Evolutionary conservation across 2,113 vertebrate genomes (phyloP).

Genomic region (Naja naja): DNA sequence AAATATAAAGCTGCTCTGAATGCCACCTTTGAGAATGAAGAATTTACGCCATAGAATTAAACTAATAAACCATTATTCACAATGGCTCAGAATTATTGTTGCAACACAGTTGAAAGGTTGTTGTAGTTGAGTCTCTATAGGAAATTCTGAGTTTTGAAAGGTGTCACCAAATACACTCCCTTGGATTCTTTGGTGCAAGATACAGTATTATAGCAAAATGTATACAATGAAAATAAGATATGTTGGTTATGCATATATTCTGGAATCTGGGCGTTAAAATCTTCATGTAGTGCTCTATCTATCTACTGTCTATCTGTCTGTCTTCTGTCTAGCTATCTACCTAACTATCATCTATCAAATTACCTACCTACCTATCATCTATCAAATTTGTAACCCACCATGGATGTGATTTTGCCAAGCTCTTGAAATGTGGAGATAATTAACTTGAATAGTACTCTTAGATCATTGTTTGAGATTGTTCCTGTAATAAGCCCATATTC

Average conservation of each 20-base stretch:
- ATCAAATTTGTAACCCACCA: not conserved
- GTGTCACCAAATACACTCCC: not conserved
- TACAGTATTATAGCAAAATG: not conserved
- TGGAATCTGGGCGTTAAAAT: not conserved
- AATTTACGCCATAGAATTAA: not conserved
- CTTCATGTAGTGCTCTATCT: not conserved
- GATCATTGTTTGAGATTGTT: not conserved
- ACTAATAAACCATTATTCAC: not conserved
- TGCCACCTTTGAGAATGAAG: not conserved
- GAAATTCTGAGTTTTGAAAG: not conserved
- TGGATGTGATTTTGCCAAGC: not conserved
- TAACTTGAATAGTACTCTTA: not conserved
- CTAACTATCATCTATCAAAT: too few species aligned
- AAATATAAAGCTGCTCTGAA: not conserved
- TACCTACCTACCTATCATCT: not conserved
- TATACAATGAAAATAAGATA: not conserved
- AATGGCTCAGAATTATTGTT: not conserved
- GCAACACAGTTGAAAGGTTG: not conserved
- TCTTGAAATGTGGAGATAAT: not conserved
- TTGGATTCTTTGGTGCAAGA: not conserved
- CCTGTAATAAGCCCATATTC: not conserved
- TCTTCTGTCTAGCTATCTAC: not conserved
- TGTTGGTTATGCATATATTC: not conserved
- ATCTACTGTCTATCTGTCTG: not conserved
- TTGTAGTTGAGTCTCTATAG: not conserved